phyloP scores from a whole-genome alignment of 2,797 vertebrate genomes.

The Hybognathus amarus region DNA sequence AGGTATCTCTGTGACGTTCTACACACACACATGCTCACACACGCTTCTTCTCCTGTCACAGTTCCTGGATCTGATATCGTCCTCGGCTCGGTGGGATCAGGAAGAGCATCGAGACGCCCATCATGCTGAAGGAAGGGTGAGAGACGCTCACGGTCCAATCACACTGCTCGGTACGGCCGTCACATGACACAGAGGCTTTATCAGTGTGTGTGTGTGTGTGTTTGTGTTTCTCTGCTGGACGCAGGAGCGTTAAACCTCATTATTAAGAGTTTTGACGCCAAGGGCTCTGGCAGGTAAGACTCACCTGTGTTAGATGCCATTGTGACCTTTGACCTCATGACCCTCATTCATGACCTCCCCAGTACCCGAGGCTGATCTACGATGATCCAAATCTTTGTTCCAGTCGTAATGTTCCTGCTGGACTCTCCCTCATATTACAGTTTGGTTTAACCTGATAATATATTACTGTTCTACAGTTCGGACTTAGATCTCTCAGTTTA shows the following conservation, averaged over 20 bases:
- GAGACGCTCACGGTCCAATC: slow-evolving; percentile 49
- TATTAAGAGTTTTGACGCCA: slow-evolving; percentile 90
- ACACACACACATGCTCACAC: too few relatives aligned
- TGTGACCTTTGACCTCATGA: slow-evolving; percentile 37
- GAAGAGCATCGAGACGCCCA: slow-evolving; percentile 95
- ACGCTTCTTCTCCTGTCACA: slow-evolving; percentile 59
- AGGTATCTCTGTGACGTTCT: not conserved
- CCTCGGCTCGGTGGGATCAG: slow-evolving; percentile 95
- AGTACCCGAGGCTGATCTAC: not conserved
- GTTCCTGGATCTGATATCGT: slow-evolving; percentile 98
- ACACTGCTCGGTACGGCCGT: not conserved
- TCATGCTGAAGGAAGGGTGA: slow-evolving; percentile 98
- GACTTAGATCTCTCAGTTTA: too few relatives aligned
- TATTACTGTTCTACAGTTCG: too few relatives aligned
- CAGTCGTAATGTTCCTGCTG: not conserved
- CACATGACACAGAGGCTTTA: not conserved
- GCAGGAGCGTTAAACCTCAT: slow-evolving; percentile 89
- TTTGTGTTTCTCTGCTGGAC: slow-evolving; percentile 81
- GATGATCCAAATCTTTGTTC: not conserved
- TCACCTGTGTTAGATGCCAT: slow-evolving; percentile 38
- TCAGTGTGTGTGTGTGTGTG: not conserved
- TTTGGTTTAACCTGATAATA: too few relatives aligned
- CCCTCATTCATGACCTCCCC: slow-evolving; percentile 19
- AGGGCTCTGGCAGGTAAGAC: slow-evolving; percentile 89
- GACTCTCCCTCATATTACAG: not conserved